A percentile compares a stretch with the other conserved stretches of the same genome.
Conservation (phyloP, 1,140 invertebrate genomes). For the Cecropterus lyciades region DNA sequence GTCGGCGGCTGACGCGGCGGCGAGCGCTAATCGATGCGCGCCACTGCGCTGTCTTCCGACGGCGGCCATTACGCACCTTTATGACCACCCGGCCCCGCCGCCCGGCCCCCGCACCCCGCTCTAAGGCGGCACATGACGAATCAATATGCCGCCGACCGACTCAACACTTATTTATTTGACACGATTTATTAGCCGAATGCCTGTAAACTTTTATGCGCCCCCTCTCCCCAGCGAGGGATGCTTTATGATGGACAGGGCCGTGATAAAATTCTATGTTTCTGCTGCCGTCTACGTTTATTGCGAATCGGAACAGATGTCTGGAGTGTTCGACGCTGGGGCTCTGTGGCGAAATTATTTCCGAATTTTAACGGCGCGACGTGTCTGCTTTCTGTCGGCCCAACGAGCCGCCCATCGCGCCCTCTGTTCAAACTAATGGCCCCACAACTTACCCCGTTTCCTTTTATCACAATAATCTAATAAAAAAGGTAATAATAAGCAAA, state of each 20-base stretch:
- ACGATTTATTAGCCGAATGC: constrained; percentile 83
- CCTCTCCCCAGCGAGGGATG: constrained; percentile 56
- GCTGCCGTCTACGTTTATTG: constrained; percentile 72
- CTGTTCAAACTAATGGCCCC: constrained; percentile 17
- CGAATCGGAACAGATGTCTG: constrained; percentile 73
- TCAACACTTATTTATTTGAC: constrained; percentile 84
- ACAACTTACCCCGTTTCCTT: neutral
- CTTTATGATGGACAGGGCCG: constrained; percentile 75
- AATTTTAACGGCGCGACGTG: constrained; percentile 57
- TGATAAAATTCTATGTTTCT: constrained; percentile 76
- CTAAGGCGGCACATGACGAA: constrained; percentile 82
- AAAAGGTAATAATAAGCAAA: neutral
- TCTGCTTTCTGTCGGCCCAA: constrained; percentile 36
- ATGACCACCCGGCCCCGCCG: constrained; percentile 65
- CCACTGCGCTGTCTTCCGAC: constrained; percentile 80
- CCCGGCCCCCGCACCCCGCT: constrained; percentile 54
- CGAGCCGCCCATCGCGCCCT: constrained; percentile 24
- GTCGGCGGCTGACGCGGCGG: constrained; percentile 74
- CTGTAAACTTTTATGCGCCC: constrained; percentile 80
- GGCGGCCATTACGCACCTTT: constrained; percentile 82
- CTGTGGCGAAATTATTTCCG: constrained; percentile 53
- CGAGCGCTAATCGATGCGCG: constrained; percentile 80
- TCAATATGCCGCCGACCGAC: constrained; percentile 83
- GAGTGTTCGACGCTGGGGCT: constrained; percentile 44
- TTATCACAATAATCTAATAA: neutral